Percentiles rank a stretch among this genome's conserved stretches.
Evolutionary conservation across 2,888 invertebrate species (phyloP).

Genomic region (Xanthia icteritia): DNA sequence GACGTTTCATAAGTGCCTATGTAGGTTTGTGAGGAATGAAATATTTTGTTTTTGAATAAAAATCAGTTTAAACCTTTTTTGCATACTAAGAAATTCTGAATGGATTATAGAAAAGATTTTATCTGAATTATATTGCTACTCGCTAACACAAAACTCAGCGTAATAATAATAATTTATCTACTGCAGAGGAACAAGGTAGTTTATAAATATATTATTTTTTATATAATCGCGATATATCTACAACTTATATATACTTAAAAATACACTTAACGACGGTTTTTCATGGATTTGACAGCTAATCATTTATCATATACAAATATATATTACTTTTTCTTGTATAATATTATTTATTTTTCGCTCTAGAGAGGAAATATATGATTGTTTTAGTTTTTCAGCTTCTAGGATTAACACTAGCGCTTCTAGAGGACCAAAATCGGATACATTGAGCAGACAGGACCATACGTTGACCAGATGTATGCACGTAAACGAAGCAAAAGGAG

Average conservation of each 20-base stretch:
- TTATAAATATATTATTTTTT: conserved; percentile 57
- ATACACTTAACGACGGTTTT: conserved; percentile 62
- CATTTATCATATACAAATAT: conserved; percentile 63
- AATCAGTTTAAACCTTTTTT: neutral
- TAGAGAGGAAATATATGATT: conserved; percentile 15
- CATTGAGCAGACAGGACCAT: neutral
- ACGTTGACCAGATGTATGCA: too few relatives aligned
- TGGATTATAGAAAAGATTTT: neutral
- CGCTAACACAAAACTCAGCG: neutral
- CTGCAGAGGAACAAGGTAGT: conserved; percentile 64
- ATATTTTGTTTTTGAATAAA: neutral
- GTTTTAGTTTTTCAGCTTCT: neutral
- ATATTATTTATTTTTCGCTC: conserved; percentile 30
- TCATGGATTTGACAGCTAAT: conserved; percentile 63
- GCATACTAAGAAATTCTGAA: neutral
- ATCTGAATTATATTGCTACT: conserved; percentile 1
- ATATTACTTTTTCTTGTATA: conserved; percentile 62
- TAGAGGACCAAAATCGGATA: neutral
- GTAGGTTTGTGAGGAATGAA: too few relatives aligned
- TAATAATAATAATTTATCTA: conserved; percentile 37
- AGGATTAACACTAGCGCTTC: conserved; percentile 25
- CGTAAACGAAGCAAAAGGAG: too few relatives aligned
- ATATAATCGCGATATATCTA: conserved; percentile 50
- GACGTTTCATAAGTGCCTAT: too few relatives aligned
- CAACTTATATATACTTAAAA: conserved; percentile 51